Evolutionary conservation across 2,113 vertebrate species (phyloP), one percentile per base, ranked within the genome.

Genomic region (Chroicocephalus ridibundus): DNA sequence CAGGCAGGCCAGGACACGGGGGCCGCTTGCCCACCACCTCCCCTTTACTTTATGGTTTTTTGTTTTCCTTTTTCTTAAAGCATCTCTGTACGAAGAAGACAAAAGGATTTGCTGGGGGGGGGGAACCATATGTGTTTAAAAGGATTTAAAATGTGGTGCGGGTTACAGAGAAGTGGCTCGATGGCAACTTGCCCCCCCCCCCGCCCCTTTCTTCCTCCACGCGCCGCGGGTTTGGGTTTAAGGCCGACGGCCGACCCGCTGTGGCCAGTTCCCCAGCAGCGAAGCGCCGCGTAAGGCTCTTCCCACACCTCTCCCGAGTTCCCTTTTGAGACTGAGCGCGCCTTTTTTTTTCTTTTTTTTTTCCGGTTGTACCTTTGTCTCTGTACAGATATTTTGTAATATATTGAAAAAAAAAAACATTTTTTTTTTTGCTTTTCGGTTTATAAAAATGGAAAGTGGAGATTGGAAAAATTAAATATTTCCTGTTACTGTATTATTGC

Each of bases 311-410:
- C 92, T 82, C 98, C 93, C 52, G 66, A 85, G 71, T 96, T 98
- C 97, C 98, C 90, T 98, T 97, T 58, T 86, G 93, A 97, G 97
- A 96, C 98, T 93, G 94, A 98, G 93, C 94, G 97, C 96, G 94
- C 76, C 98, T 98, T 97, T 95, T 97, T 97, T 93, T 68, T 98
- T 97, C n/a, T 95, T 96, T 97, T 95, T 69, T 98, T 96, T 95
- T 97, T 97, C 94, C 65, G 93, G 98, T 98, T 98, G 86, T 98
- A 98, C 96, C 97, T 95, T 97, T 98, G 97, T 98, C 97, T 98
- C 98, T 99, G 98, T 99, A 98, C 98, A 99, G 98, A 98, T 98
- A 98, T 99, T 99, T 99, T 99, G 98, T 99, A 99, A 99, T 98
- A 98, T 99, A 98, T 97, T 97, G 87, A 97, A 96, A n/a, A 47